Evolutionary conservation across 2,888 invertebrate genomes (phyloP), one percentile per base, ranked within the genome.

Genomic region (Odontomyia ornata): DNA sequence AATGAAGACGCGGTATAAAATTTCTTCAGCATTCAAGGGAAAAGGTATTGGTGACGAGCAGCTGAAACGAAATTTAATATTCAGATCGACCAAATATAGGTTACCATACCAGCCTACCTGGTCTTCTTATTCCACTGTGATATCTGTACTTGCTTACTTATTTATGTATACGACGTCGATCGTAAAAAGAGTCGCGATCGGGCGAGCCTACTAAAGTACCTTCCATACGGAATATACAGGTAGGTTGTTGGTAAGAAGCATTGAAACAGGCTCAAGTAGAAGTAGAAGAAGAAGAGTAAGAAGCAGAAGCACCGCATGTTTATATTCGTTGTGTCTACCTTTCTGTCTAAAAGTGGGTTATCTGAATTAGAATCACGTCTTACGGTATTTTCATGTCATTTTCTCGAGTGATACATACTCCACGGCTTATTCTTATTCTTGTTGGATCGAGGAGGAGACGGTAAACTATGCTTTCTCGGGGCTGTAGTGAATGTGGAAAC

Each of bases 361-460:
- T 76, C 76, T 64, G 76, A 79, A 79, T 77, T 78, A 79, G 79
- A 79, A 79, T 79, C 79, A 77, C 77, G 78, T 71, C 69, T 73
- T 77, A 79, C 79, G 78, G 79, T 79, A 79, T 76, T 76, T 76
- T 76, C 28, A 30, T 65, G 52, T 76, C 47, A 25, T 43, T 75
- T 75, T 75, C 75, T 23, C 52, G 56, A 56, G n/a, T 71, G 72
- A 56, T 72, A 36, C 36, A 36, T 36, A 56, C 30, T 57, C 72
- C 46, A n/a, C 23, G 30, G 30, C 30, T 72, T 28, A 72, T 72
- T 72, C 72, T 72, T 72, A 56, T 57, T 72, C 72, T 56, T 56
- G 46, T 46, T 67, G 43, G 1, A 5, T 27, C 30, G 36, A 36
- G 36, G 18, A 7, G 28, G 30, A n/a, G 30, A 64, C 64, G 23